Base-by-base conservation (phyloP, 2,797 vertebrate species). In the Catamblyrhynchus diadema region DNA sequence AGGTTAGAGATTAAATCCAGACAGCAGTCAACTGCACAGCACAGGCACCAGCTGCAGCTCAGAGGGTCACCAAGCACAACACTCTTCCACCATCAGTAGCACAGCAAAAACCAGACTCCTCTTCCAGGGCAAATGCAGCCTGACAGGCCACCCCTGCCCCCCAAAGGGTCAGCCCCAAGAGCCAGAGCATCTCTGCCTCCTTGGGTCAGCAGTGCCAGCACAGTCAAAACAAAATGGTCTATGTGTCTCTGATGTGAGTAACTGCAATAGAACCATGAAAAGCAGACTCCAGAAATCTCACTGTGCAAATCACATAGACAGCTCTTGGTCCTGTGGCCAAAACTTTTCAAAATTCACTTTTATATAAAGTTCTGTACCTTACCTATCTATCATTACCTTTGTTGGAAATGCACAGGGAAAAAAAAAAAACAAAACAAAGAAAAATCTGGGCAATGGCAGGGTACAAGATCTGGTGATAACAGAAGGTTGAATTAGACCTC, bases 1-100 rank as follows among this genome's bases (percentile, higher is more conserved):
- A 95, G 94, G 91, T 95, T 89, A 94, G 91, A 90, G 92, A 95
- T 94, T 95, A 94, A 96, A 92, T 86, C 91, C 89, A 89, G 71
- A 90, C 91, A 83, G 72, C 12, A 2, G 73, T 81, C 84, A 95
- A 86, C 75, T 50, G 87, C 89, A 75, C 89, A 89, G 45, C 78
- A 47, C 66, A 77, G 16, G 6, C 57, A 20, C 61, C 93, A 94
- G 92, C 71, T 82, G 92, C 92, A 89, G 86, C 74, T 72, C 75
- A 4, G 25, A 74, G 80, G 2, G 6, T 51, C 57, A 48, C 50
- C 10, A 9, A 60, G 66, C 69, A 81, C 86, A 83, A 92, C 22
- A 61, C 51, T 11, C 64, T 72, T 45, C 54, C 50, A 81, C 12
- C 28, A 56, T 20, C 54, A 86, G 35, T 59, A 79, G 57, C 42